Evolutionary conservation across 2,888 invertebrate genomes (phyloP), one percentile per base, ranked within the genome.

Genomic region (Drosophila parthenogenetica): DNA sequence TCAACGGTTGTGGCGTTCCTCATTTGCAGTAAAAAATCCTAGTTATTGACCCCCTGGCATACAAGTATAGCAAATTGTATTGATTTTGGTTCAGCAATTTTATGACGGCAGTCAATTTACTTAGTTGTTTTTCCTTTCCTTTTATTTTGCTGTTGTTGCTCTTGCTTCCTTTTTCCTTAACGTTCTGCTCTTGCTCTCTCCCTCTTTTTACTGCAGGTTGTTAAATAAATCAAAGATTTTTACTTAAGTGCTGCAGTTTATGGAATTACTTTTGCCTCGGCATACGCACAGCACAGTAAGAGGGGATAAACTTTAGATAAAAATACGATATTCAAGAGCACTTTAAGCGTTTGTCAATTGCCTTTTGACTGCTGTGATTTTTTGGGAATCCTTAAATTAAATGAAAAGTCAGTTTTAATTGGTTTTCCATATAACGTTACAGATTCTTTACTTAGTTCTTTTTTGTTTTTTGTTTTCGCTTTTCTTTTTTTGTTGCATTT

Each of bases 381-480:
- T 3, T 17, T 40, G 3, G 11, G 37, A 37, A 13, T n/a, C 49
- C 29, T 48, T 4, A 19, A 7, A n/a, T 16, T 17, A 62, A 29
- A 42, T 17, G 46, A 72, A 63, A 76, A 74, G 25, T 2, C 46
- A 29, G n/a, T 42, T 49, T 46, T 25, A 40, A 62, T 69, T 79
- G 79, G 78, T 87, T 90, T 90, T 90, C 86, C 90, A 90, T 90
- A 90, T 90, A 90, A 90, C 90, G 90, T 90, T 90, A 90, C 90
- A 90, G 90, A 90, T 90, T 90, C 85, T 89, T 89, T 89, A 89
- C 87, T 88, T 87, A 79, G 74, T 85, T 74, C 75, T 76, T 73
- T 85, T 75, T 76, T 73, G 53, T 74, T 75, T 75, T 77, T 73
- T 69, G 67, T 70, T 71, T 75, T 72, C 59, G 59, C 72, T 74